A percentile compares a stretch with the other conserved stretches of the same genome.
Conservation (phyloP, 2,113 vertebrate species). For the Rhinoderma darwinii region DNA sequence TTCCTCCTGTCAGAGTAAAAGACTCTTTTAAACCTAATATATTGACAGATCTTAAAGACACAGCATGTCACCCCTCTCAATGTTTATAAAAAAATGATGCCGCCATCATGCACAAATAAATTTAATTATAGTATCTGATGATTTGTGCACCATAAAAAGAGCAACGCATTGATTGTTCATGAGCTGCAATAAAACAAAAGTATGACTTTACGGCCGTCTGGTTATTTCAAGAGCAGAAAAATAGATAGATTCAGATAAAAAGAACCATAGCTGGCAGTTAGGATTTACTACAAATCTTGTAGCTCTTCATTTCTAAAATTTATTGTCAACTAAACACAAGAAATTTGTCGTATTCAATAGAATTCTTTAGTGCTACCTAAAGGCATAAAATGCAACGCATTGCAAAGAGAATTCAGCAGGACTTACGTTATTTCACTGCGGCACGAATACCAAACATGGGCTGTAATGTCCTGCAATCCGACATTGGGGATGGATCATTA, state of each 20-base stretch:
- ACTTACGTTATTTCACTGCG: background rate
- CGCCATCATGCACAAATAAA: slow-evolving; percentile 13
- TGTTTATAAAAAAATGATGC: slow-evolving; percentile 36
- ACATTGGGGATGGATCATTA: background rate
- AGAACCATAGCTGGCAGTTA: background rate
- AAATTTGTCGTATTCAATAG: background rate
- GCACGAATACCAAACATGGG: background rate
- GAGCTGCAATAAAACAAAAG: slow-evolving; percentile 40
- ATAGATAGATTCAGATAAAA: slow-evolving; percentile 25
- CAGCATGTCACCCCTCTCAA: background rate
- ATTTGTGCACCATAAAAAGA: slow-evolving; percentile 39
- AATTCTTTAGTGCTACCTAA: slow-evolving; percentile 1
- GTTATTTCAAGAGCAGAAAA: slow-evolving; percentile 32
- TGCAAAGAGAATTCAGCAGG: background rate
- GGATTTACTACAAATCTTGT: slow-evolving; percentile 12
- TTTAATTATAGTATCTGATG: slow-evolving; percentile 33
- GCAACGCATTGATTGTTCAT: slow-evolving; percentile 35
- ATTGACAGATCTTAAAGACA: slow-evolving; percentile 24
- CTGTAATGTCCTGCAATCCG: too few species aligned
- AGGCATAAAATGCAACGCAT: slow-evolving; percentile 2
- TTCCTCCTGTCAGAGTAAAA: background rate
- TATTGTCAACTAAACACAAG: slow-evolving; percentile 23
- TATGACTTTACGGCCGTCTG: slow-evolving; percentile 26
- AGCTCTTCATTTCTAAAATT: slow-evolving; percentile 15
- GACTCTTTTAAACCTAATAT: background rate